Evolutionary conservation across 2,113 vertebrate species (phyloP), one percentile per base, ranked within the genome.

Genomic region (Engraulis encrasicolus): DNA sequence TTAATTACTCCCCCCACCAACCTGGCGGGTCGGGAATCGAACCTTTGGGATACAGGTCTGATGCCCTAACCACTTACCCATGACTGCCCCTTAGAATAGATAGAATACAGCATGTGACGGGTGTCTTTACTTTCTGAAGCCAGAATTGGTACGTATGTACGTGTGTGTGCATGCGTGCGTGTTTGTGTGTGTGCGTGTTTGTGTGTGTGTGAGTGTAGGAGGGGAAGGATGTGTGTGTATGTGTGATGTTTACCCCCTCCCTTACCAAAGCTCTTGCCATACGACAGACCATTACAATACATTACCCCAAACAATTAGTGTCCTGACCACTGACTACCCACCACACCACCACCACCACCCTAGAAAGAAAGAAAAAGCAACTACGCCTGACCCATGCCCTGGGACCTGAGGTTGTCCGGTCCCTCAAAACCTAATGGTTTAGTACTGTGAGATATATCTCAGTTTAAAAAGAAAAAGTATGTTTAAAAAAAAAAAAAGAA

Each of bases 181-280:
- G 18, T 50, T 49, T 34, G 18, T 58, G 50, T 37, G 38, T 40
- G 20, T 23, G 19, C 40, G 36, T 58, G 20, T 66, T 27, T 14
- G 50, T 50, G n/a, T 12, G 83, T 49, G 38, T 78, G 81, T 40
- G 17, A 6, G 27, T 79, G 38, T 17, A 45, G 40, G 31, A 81
- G 81, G 27, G 31, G 15, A 82, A 78, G 79, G 31, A 48, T 50
- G 49, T 23, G 78, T 58, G 74, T 31, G 61, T 37, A 50, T 37
- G 79, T 61, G 54, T 54, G 78, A 66, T 14, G 12, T 31, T 34
- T 74, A 74, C 31, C 52, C 52, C n/a, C 78, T 49, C 66, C 20
- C 38, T 40, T 86, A 81, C 81, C 85, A 84, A 88, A 86, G 71
- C 37, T 61, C 82, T 20, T 78, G 52, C 83, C 61, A 38, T 84